A percentile compares a stretch with the other conserved stretches of the same genome.
phyloP scores from a whole-genome alignment of 2,113 vertebrate genomes.

The Colistium nudipinnis region DNA sequence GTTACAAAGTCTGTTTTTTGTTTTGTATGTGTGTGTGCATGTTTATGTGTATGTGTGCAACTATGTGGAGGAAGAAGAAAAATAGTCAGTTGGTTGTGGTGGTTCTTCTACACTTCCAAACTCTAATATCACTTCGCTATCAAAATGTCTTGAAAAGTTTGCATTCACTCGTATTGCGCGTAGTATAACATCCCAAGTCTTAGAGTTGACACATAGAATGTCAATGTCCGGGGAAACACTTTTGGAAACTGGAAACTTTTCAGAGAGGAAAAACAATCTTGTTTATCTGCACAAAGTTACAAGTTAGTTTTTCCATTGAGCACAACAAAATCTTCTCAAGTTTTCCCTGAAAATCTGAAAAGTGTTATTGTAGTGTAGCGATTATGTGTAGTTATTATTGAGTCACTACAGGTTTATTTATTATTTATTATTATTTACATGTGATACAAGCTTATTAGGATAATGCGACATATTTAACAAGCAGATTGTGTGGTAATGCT shows the following conservation, averaged over 20 bases:
- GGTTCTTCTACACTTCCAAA: slow-evolving; percentile 3
- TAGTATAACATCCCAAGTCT: neutral
- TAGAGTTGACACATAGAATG: neutral
- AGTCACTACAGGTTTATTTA: too few relatives aligned
- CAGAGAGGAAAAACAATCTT: slow-evolving; percentile 13
- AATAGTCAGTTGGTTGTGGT: slow-evolving; percentile 15
- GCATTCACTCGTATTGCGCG: neutral
- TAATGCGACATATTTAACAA: too few relatives aligned
- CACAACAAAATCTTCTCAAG: neutral
- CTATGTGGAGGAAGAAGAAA: slow-evolving; percentile 9
- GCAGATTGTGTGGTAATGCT: too few relatives aligned
- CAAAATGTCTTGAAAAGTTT: slow-evolving; percentile 31
- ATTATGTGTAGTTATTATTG: too few relatives aligned
- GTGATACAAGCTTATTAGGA: too few relatives aligned
- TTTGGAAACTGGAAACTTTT: slow-evolving; percentile 9
- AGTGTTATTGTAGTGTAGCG: too few relatives aligned
- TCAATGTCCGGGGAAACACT: slow-evolving; percentile 24
- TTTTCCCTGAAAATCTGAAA: neutral
- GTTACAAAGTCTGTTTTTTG: slow-evolving; percentile 27
- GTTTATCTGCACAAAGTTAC: neutral
- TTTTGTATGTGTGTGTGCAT: slow-evolving; percentile 1
- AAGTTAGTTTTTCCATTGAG: neutral
- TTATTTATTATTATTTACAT: too few relatives aligned
- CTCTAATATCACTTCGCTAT: neutral
- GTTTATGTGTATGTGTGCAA: neutral